Evolutionary conservation across 2,888 invertebrate genomes (phyloP), one percentile per base, ranked within the genome.

Genomic region (Eueremaeus valkanovi): DNA sequence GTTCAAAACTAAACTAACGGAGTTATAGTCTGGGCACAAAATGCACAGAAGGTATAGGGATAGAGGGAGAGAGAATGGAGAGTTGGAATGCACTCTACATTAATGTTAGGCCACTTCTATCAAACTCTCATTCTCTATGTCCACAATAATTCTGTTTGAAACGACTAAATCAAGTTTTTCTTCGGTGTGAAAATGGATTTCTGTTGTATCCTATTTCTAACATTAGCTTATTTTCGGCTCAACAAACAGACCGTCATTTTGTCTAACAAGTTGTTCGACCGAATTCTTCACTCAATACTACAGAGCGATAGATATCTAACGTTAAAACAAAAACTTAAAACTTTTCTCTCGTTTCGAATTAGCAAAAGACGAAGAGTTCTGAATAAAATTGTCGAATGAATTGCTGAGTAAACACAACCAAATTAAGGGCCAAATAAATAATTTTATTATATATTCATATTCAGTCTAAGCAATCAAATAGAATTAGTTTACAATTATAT

Each of bases 211-310:
- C 58, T 21, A 58, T 58, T 58, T 58, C 29, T 16, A 58, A 31
- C 58, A 58, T 58, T 58, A 58, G 18, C 58, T 58, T 58, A 58
- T 58, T 58, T 58, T 31, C 31, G 58, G 58, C 18, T 58, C 29
- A 58, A 31, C 29, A 31, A 58, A 27, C 31, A 58, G 13, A 58
- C 29, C 58, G 27, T 58, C 58, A 27, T 58, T 58, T 21, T 29
- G 29, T 58, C 29, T 29, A 58, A 58, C 58, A 58, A 58, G 58
- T 58, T 58, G 58, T 58, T 58, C 9, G 16, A 29, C n/a, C n/a
- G n/a, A n/a, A n/a, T n/a, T n/a, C n/a, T n/a, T n/a, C n/a, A n/a
- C n/a, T n/a, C n/a, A n/a, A n/a, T n/a, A n/a, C n/a, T n/a, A n/a
- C n/a, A n/a, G n/a, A n/a, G n/a, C n/a, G n/a, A n/a, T n/a, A n/a